Conservation (phyloP, 2,797 vertebrate species). For the Percopsis omiscomaycus region DNA sequence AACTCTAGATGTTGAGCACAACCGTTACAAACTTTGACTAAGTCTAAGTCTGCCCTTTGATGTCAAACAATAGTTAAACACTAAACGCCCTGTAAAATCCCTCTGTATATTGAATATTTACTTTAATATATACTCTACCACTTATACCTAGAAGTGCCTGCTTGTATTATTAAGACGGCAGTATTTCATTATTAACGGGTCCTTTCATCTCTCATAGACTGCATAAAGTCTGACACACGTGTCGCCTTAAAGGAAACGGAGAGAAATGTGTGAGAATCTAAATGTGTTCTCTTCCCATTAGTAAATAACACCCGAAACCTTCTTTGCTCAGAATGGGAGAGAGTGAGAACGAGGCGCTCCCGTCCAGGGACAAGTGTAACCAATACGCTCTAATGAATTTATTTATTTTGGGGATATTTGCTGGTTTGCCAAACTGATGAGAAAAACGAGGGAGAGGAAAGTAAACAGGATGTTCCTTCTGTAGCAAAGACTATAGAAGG, state of each 20-base stretch:
- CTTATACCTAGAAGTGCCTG: slow-evolving; percentile 51
- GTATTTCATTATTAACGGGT: slow-evolving; percentile 65
- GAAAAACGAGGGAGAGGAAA: slow-evolving; percentile 9
- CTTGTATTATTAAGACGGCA: slow-evolving; percentile 66
- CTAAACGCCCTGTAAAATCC: too few relatives aligned
- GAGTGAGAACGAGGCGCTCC: slow-evolving; percentile 4
- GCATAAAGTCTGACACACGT: slow-evolving; percentile 45
- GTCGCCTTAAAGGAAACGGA: slow-evolving; percentile 44
- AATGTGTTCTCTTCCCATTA: slow-evolving; percentile 28
- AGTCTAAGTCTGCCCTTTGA: too few relatives aligned
- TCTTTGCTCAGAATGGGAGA: slow-evolving; percentile 21
- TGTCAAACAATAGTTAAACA: too few relatives aligned
- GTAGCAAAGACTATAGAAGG: slow-evolving; percentile 10
- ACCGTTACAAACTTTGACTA: too few relatives aligned
- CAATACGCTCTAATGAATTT: slow-evolving; percentile 24
- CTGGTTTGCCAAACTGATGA: neutral
- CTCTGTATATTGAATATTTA: too few relatives aligned
- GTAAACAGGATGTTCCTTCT: slow-evolving; percentile 39
- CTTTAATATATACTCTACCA: too few relatives aligned
- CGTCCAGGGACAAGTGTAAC: slow-evolving; percentile 16
- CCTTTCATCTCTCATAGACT: slow-evolving; percentile 63
- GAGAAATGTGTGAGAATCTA: slow-evolving; percentile 41
- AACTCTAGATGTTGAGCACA: too few relatives aligned
- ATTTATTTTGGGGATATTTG: slow-evolving; percentile 23
- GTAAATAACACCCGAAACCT: slow-evolving; percentile 29